Conservation (phyloP, 2,888 invertebrate genomes). For the Hirtodrosophila duncani region DNA sequence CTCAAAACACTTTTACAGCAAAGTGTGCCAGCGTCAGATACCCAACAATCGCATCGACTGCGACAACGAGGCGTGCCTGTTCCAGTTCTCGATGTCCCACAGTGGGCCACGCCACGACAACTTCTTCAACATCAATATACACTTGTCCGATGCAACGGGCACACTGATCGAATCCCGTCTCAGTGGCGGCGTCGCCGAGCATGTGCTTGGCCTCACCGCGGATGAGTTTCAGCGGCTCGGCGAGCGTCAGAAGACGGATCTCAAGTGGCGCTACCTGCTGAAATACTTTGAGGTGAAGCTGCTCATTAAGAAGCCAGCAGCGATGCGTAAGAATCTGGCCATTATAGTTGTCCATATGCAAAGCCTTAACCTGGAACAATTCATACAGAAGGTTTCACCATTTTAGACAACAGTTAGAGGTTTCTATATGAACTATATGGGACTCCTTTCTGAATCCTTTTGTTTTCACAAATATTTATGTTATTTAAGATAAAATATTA, state of each 20-base stretch:
- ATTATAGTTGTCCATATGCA: conserved; percentile 69
- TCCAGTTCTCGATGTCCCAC: conserved; percentile 59
- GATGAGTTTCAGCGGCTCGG: conserved; percentile 80
- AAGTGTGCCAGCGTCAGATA: conserved; percentile 57
- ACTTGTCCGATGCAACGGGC: conserved; percentile 85
- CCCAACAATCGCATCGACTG: conserved; percentile 48
- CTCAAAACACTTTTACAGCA: conserved; percentile 42
- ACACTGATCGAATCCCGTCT: conserved; percentile 81
- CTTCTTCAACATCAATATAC: conserved; percentile 82
- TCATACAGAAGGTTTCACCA: conserved; percentile 63
- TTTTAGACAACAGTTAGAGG: no score
- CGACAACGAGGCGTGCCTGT: conserved; percentile 64
- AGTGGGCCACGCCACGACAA: conserved; percentile 57
- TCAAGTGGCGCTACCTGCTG: conserved; percentile 83
- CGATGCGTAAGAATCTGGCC: conserved; percentile 53
- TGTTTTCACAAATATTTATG: no score
- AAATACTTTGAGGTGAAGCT: conserved; percentile 82
- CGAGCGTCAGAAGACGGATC: conserved; percentile 79
- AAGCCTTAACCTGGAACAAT: conserved; percentile 46
- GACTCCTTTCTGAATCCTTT: no score
- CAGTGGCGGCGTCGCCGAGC: conserved; percentile 81
- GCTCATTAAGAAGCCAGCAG: conserved; percentile 62
- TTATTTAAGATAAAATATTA: no score
- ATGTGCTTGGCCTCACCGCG: conserved; percentile 80
- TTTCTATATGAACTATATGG: no score